Evolutionary conservation across 2,113 vertebrate species (phyloP).

Genomic region (Gallinago jamesoni): DNA sequence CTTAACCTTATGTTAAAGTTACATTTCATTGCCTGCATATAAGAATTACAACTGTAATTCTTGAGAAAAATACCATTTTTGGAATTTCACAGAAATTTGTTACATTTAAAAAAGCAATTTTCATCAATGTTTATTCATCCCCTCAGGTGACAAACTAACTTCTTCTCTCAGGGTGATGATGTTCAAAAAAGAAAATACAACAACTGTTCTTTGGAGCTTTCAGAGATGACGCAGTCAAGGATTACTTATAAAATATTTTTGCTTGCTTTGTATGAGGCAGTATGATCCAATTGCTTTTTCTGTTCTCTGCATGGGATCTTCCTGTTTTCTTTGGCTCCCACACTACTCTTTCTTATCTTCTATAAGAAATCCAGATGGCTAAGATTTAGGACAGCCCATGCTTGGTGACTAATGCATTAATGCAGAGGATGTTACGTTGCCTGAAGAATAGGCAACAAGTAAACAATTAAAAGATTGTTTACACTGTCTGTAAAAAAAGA

Average conservation of each 20-base stretch:
- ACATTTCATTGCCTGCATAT: neutral
- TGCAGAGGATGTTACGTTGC: constrained; percentile 19
- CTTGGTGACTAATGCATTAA: constrained; percentile 19
- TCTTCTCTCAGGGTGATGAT: neutral
- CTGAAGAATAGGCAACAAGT: neutral
- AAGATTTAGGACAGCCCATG: neutral
- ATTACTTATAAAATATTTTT: neutral
- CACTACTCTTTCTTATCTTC: constrained; percentile 24
- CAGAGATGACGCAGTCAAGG: neutral
- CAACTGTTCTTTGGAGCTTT: neutral
- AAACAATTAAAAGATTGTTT: constrained; percentile 27
- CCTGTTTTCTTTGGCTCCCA: constrained; percentile 54
- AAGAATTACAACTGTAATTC: neutral
- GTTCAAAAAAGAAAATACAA: neutral
- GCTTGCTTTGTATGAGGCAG: neutral
- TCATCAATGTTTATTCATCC: neutral
- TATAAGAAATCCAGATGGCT: constrained; percentile 42
- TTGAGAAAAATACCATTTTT: neutral
- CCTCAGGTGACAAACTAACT: neutral
- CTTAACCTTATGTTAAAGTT: neutral
- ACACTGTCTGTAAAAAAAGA: neutral
- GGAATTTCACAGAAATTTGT: neutral
- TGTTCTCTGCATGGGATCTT: constrained; percentile 9
- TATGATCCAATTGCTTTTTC: constrained; percentile 5
- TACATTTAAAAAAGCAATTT: neutral